Percentiles rank a stretch among this genome's conserved stretches.
Conservation (phyloP, 2,797 vertebrate genomes). For the Harpagifer antarcticus region DNA sequence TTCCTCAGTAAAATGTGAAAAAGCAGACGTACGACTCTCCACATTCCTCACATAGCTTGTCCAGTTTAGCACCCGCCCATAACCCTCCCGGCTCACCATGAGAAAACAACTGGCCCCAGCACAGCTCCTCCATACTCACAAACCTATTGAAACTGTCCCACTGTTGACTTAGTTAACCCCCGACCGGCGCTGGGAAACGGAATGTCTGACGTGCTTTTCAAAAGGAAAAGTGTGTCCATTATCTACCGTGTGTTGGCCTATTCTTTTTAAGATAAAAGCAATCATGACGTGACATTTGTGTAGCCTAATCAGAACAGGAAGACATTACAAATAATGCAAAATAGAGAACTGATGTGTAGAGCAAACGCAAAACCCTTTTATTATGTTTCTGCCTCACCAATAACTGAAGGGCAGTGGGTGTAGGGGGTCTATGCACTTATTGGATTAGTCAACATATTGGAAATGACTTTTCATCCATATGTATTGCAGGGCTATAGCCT, state of each 20-base stretch:
- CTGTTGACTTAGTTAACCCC: slow-evolving; percentile 33
- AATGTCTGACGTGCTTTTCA: slow-evolving; percentile 18
- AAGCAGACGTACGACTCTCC: slow-evolving; percentile 26
- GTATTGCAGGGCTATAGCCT: neutral
- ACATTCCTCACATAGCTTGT: slow-evolving; percentile 62
- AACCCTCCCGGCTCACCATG: neutral
- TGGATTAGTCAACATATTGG: neutral
- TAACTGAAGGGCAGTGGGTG: neutral
- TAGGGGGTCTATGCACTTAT: neutral
- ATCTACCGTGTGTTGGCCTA: neutral
- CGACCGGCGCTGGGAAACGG: neutral
- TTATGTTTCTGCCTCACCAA: neutral
- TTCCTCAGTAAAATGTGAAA: slow-evolving; percentile 36
- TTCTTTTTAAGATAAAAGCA: neutral
- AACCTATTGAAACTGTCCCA: slow-evolving; percentile 17
- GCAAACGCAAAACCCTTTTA: neutral
- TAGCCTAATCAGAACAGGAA: neutral
- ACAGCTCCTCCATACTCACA: slow-evolving; percentile 8
- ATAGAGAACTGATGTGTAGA: neutral
- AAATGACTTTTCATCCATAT: neutral
- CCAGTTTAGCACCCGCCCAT: neutral
- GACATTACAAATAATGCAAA: neutral
- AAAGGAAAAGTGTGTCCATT: neutral
- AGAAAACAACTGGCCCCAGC: slow-evolving; percentile 9
- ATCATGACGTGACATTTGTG: neutral